phyloP scores from a whole-genome alignment of 2,888 invertebrate species.

The Xanthia icteritia region DNA sequence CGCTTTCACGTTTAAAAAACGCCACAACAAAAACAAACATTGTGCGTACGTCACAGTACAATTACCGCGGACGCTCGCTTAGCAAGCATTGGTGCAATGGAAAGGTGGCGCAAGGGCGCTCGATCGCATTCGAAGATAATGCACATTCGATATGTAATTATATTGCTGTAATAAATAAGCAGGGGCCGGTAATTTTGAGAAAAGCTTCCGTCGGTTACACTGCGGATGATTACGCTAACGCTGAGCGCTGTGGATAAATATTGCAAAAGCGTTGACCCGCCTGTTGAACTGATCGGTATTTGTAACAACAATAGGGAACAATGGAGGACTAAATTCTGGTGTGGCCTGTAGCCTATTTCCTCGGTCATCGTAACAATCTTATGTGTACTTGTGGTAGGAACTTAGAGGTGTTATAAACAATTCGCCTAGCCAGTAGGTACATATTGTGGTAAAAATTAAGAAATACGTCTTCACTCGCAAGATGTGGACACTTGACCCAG shows the following conservation, averaged over 20 bases:
- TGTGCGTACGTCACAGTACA: conserved; percentile 59
- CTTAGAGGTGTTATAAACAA: conserved; percentile 28
- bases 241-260: conserved; percentile 77
- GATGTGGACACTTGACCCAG: conserved; percentile 72
- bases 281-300: conserved; percentile 67
- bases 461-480: conserved; percentile 59
- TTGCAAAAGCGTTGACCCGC: conserved; percentile 74
- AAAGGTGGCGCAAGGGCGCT: conserved; percentile 68
- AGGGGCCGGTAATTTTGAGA: conserved; percentile 72
- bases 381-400: conserved; percentile 26
- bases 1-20: conserved; percentile 66
- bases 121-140: conserved; percentile 62
- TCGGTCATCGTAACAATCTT: conserved; percentile 42
- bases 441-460: conserved; percentile 41
- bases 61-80: conserved; percentile 54
- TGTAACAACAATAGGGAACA: conserved; percentile 77
- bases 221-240: conserved; percentile 80
- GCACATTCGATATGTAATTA: conserved; percentile 65
- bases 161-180: conserved; percentile 68
- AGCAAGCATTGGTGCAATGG: conserved; percentile 62
- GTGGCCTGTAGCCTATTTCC: conserved; percentile 59
- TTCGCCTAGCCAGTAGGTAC: not conserved
- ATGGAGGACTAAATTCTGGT: conserved; percentile 68
- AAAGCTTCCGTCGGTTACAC: conserved; percentile 75
- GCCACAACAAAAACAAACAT: conserved; percentile 64